These are phyloP conservation scores for Siphlonurus alternatus DNA, from an alignment of 2,888 invertebrate genomes.

Conservation along the genomic window DNA sequence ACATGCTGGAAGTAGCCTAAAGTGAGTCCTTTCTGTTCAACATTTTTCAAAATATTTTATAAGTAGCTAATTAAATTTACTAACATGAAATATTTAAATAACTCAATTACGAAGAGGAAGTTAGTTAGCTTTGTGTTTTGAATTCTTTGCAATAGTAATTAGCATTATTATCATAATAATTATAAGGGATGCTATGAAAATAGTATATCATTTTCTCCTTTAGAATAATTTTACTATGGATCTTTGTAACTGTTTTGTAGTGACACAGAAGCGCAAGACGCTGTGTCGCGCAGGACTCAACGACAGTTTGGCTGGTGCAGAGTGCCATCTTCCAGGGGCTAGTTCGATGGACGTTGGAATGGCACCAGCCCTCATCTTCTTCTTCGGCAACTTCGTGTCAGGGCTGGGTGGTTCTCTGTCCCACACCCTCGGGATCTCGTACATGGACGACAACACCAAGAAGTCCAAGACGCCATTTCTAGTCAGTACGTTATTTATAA, in stretches of 20 bases:
- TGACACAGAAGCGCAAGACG: slow-evolving; percentile 34
- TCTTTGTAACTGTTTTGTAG: too few species aligned
- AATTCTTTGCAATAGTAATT: too few species aligned
- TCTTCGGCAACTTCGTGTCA: slow-evolving; percentile 49
- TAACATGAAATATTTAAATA: too few species aligned
- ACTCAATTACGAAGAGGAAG: too few species aligned
- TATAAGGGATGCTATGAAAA: too few species aligned
- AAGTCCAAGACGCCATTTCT: slow-evolving; percentile 53
- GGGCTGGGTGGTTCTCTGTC: slow-evolving; percentile 52
- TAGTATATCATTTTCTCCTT: too few species aligned
- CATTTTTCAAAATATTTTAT: too few species aligned
- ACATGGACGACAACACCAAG: slow-evolving; percentile 61
- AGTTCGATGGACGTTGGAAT: slow-evolving; percentile 36
- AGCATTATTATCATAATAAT: too few species aligned
- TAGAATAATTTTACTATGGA: too few species aligned
- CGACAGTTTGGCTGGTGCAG: slow-evolving; percentile 20
- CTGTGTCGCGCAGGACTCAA: slow-evolving; percentile 27
- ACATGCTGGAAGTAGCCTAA: too few species aligned
- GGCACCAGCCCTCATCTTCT: slow-evolving; percentile 42
- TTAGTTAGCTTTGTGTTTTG: too few species aligned
- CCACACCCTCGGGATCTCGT: slow-evolving; percentile 51
- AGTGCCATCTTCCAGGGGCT: slow-evolving; percentile 25
- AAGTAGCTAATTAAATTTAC: too few species aligned
- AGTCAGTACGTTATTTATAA: slow-evolving; percentile 44
- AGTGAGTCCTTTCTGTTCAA: background rate